Conservation (phyloP, 2,797 vertebrate species). For the Typhlichthys subterraneus region DNA sequence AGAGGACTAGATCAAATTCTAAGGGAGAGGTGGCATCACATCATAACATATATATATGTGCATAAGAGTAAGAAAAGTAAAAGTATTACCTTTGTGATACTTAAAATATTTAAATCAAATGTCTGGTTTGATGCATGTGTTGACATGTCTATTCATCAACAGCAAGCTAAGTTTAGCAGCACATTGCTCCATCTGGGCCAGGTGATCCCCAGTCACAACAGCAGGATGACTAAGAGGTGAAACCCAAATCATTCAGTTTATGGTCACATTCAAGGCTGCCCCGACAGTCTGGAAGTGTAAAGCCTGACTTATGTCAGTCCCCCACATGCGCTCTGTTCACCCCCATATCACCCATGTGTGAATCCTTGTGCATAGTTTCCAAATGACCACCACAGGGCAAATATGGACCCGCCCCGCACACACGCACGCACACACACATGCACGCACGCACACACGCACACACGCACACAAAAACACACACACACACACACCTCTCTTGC, state of each 20-base stretch:
- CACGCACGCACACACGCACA: slow-evolving; percentile 1
- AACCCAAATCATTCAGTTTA: slow-evolving; percentile 13
- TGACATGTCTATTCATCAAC: background rate
- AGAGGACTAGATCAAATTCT: too few relatives aligned
- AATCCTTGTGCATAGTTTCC: slow-evolving; percentile 78
- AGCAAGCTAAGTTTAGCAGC: too few relatives aligned
- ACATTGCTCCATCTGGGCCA: background rate
- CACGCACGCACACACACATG: slow-evolving; percentile 13
- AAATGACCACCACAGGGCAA: slow-evolving; percentile 66
- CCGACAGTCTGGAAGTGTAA: slow-evolving; percentile 61
- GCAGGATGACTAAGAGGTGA: slow-evolving; percentile 16
- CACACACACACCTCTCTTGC: slow-evolving; percentile 27
- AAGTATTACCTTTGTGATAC: too few relatives aligned
- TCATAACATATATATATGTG: too few relatives aligned
- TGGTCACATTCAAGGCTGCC: slow-evolving; percentile 52
- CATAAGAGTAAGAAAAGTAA: too few relatives aligned
- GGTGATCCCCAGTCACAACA: background rate
- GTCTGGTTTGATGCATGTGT: too few relatives aligned
- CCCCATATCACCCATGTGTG: slow-evolving; percentile 56
- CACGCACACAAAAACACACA: slow-evolving; percentile 34
- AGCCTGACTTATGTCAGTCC: slow-evolving; percentile 60
- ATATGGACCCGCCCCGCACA: slow-evolving; percentile 35
- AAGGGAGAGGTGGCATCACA: too few relatives aligned
- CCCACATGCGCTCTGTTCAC: slow-evolving; percentile 23
- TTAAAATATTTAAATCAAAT: too few relatives aligned